Conservation (phyloP, 1,140 invertebrate species). For the Pemphigus obesinymphae region DNA sequence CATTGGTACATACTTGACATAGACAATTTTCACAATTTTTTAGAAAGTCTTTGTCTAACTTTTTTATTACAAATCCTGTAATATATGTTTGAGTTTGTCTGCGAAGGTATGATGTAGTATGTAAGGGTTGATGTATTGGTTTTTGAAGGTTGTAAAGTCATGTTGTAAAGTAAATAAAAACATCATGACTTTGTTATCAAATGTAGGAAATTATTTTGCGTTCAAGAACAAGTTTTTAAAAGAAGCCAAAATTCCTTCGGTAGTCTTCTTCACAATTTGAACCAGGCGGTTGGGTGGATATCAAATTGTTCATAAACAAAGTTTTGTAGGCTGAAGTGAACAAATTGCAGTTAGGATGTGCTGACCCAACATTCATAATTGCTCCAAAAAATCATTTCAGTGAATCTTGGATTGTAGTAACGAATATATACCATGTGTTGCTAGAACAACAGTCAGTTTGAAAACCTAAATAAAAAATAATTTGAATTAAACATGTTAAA, state of each 20-base stretch:
- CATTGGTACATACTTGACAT: background rate
- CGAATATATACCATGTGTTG: background rate
- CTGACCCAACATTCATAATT: background rate
- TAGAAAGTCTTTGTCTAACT: background rate
- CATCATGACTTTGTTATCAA: background rate
- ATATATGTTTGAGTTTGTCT: background rate
- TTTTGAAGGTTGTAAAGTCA: background rate
- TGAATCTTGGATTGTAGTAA: background rate
- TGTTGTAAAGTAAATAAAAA: too few species aligned
- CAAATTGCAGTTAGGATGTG: background rate
- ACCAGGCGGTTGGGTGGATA: background rate
- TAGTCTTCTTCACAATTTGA: slow-evolving; percentile 2
- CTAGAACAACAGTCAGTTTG: background rate
- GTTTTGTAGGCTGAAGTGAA: slow-evolving; percentile 11
- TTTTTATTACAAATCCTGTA: slow-evolving; percentile 1
- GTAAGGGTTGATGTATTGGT: background rate
- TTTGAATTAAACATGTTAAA: background rate
- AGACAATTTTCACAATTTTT: background rate
- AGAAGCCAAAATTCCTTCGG: background rate
- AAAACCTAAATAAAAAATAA: slow-evolving; percentile 17
- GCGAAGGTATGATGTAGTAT: background rate
- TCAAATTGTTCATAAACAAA: background rate
- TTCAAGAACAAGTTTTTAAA: background rate
- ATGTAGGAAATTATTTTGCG: background rate
- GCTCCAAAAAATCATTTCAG: slow-evolving; percentile 8